Base-by-base conservation (phyloP, 1,140 invertebrate species). In the Lamellibrachia luymesi region DNA sequence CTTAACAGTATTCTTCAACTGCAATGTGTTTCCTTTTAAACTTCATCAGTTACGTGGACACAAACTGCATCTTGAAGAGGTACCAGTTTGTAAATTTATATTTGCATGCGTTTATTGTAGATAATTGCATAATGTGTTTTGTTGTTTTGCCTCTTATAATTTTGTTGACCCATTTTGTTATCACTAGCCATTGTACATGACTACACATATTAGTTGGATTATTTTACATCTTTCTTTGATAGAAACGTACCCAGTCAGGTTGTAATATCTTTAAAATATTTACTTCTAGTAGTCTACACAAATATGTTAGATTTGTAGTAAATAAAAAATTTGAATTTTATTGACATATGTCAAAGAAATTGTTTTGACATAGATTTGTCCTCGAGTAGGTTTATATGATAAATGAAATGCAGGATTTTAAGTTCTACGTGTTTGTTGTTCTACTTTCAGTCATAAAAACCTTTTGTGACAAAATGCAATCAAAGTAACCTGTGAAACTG, bases 81-180 rank as follows among this genome's bases (percentile, higher is more conserved):
- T 80, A 80, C 64, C 25, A 17, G 64, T 80, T 80, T 80, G 17
- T 10, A 80, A 80, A 80, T 80, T 80, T 80, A 80, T 80, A 80
- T 80, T 80, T 80, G 64, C 64, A 80, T 80, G 64, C 64, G 25
- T 80, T 80, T 8, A 22, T 10, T 22, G 13, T 80, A 80, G 64
- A 80, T 80, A 80, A 80, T 17, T 6, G 25, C 13, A 22, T 22
- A 80, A 10, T 80, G 4, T 80, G 64, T 80, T 80, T 80, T 6
- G 64, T 80, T 80, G 64, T 80, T 80, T 80, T 80, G 64, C 64
- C 64, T 80, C 25, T 80, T 80, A 80, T 80, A 80, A 80, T 80
- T 8, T 38, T 80, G 5, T 2, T 80, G 2, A 56, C 17, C 6
- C 2, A 80, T 2, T 10, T 17, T 80, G 4, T 80, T 80, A 80